A percentile compares a stretch with the other conserved stretches of the same genome.
These are phyloP conservation scores for Brachionus koreanus DNA, from an alignment of 1,140 invertebrate genomes.

Conservation along the genomic window DNA sequence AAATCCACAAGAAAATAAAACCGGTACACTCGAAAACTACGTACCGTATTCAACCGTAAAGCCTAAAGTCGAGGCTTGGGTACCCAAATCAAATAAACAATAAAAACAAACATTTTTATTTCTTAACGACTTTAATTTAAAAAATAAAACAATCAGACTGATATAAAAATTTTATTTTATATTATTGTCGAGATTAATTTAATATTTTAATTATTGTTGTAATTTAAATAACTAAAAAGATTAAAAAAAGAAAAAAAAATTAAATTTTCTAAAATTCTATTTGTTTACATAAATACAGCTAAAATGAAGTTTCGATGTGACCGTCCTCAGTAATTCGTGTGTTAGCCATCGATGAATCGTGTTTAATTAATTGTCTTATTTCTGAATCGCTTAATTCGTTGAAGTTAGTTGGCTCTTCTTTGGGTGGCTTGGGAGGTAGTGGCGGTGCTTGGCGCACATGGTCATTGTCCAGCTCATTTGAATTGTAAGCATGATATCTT, in stretches of 20 bases:
- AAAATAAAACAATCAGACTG: neutral
- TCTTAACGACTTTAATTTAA: neutral
- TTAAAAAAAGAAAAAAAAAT: neutral
- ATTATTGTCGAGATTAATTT: neutral
- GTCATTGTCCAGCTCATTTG: neutral
- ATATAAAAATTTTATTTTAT: neutral
- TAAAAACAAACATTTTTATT: neutral
- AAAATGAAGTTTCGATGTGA: slow-evolving; percentile 27
- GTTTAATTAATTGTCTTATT: neutral
- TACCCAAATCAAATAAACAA: slow-evolving; percentile 47
- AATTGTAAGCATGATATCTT: slow-evolving; percentile 17
- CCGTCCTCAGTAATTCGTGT: slow-evolving; percentile 1
- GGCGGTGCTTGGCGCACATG: neutral
- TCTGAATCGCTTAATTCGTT: neutral
- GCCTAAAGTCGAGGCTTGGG: slow-evolving; percentile 80
- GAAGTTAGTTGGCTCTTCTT: neutral
- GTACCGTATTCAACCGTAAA: slow-evolving; percentile 80
- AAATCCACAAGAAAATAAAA: slow-evolving; percentile 72
- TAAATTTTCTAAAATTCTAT: no score
- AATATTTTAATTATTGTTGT: neutral
- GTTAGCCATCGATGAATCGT: neutral
- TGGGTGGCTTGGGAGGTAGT: neutral
- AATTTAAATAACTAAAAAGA: neutral
- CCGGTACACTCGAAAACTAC: slow-evolving; percentile 71
- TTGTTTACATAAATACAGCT: neutral